Percentiles rank a stretch among this genome's conserved stretches.
Evolutionary conservation across 1,140 invertebrate species (phyloP).

Genomic region (Caenorhabditis remanei): DNA sequence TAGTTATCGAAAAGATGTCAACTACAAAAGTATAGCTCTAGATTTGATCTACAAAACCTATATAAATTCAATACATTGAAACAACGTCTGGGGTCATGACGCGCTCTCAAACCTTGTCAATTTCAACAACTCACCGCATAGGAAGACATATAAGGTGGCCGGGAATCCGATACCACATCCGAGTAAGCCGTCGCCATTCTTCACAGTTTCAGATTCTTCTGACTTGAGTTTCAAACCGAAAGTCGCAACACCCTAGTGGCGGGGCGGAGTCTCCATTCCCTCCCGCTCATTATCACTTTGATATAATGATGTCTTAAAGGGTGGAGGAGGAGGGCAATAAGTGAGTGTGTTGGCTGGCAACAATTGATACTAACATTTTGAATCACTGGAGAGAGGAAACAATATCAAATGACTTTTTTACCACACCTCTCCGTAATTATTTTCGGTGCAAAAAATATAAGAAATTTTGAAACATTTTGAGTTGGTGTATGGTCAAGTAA

Average conservation of each 20-base stretch:
- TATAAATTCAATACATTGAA: too few relatives aligned
- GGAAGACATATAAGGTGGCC: constrained; percentile 45
- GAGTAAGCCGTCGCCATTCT: constrained; percentile 22
- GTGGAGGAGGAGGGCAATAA: constrained; percentile 13
- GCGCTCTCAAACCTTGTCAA: too few relatives aligned
- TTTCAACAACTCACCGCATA: neutral
- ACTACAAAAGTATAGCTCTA: too few relatives aligned
- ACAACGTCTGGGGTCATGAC: too few relatives aligned
- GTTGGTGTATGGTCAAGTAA: constrained; percentile 13
- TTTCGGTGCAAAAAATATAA: constrained; percentile 21
- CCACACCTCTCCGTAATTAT: constrained; percentile 4
- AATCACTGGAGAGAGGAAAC: too few relatives aligned
- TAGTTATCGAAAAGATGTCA: too few relatives aligned
- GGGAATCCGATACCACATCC: neutral
- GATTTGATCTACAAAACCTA: too few relatives aligned
- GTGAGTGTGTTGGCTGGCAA: neutral
- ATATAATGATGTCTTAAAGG: constrained; percentile 1
- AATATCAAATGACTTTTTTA: constrained; percentile 35
- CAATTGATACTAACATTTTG: constrained; percentile 1
- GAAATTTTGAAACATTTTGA: neutral
- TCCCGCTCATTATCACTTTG: constrained; percentile 35
- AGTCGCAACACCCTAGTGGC: neutral
- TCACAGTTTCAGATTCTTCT: neutral
- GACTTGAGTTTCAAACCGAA: constrained; percentile 37
- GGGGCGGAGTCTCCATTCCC: constrained; percentile 13